Base-by-base conservation (phyloP, 2,888 invertebrate species). In the Hyposoter dolosus region DNA sequence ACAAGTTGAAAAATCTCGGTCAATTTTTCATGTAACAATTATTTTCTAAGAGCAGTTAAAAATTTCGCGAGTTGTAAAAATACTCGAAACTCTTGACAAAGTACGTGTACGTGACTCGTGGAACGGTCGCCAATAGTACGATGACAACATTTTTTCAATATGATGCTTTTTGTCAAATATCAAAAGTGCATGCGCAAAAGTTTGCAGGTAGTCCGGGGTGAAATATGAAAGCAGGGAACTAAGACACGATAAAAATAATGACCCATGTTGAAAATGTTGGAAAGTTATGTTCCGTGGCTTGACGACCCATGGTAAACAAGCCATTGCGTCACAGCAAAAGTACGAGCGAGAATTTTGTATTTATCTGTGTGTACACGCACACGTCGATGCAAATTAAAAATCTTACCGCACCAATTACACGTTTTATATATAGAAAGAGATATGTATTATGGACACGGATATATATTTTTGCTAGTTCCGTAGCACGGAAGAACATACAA, bases 241-340 rank as follows among this genome's bases (percentile, higher is more conserved):
- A 65, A 71, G 71, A 76, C 66, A 81, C 77, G 77, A 77, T 72
- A 71, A 68, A 81, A 86, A 86, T 83, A 83, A 86, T 74, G 77
- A 83, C 50, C 47, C 56, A 19, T 65, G 50, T 40, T 74, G 23
- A 63, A 77, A 83, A 19, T 68, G 66, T 50, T 68, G 71, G 23
- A 56, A 65, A 63, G 75, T 75, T 66, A 45, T 56, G 12, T 43
- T 19, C 23, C 60, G 60, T 77, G 71, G 72, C 74, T 81, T 82
- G 35, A 47, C 77, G 45, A 77, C 19, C 66, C 72, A 35, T 65
- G 74, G 75, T 17, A 50, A 76, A 60, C 60, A 80, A 81, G 74
- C 83, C 81, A 63, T 19, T 50, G 47, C 63, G 50, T 71, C 56
- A 69, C 23, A 32, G 32, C 60, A 65, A 68, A 66, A 50, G 40